Evolutionary conservation across 1,140 invertebrate genomes (phyloP), one percentile per base, ranked within the genome.

Genomic region (Atta cephalotes): DNA sequence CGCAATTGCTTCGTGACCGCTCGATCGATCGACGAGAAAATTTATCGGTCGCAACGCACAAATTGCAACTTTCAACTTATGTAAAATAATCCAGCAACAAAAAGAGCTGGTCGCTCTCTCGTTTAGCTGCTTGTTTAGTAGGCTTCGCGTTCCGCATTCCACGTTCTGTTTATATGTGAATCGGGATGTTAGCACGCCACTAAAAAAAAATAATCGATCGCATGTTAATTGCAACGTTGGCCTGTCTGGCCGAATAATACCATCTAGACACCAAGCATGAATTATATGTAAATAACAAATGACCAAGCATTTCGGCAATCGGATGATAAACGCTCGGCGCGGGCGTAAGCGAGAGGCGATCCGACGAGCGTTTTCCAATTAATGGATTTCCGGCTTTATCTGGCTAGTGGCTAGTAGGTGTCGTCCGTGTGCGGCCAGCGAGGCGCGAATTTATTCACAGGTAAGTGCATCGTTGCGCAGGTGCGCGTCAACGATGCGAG

Each of bases 381-480:
- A 95, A 95, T 94, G 93, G 92, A 94, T 94, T 95, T 94, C 90
- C 92, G 91, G 92, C 88, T 93, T 93, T 93, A 94, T 92, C 85
- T 91, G 89, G 86, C 89, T 87, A 86, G 51, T 87, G 87, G 88
- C 91, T 91, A 91, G 90, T 91, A 89, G 89, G 89, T 85, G 87
- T 21, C 53, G 70, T 56, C 80, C 90, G 89, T 70, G 76, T 72
- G 85, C 76, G 81, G 62, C 76, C 87, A 92, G 87, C 85, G 89
- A 91, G 89, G 89, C 91, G 84, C 90, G 87, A 92, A 93, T 93
- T 93, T 90, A 88, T 92, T 92, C 90, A 90, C 90, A 91, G 76
- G 88, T 90, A 92, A 92, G 90, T 93, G 74, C 72, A 86, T 62
- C 82, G 63, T 70, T 72, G 39, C 62, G 71, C 45, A 72, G 68